Conservation (phyloP, 2,888 invertebrate genomes). For the Protonemura montana region DNA sequence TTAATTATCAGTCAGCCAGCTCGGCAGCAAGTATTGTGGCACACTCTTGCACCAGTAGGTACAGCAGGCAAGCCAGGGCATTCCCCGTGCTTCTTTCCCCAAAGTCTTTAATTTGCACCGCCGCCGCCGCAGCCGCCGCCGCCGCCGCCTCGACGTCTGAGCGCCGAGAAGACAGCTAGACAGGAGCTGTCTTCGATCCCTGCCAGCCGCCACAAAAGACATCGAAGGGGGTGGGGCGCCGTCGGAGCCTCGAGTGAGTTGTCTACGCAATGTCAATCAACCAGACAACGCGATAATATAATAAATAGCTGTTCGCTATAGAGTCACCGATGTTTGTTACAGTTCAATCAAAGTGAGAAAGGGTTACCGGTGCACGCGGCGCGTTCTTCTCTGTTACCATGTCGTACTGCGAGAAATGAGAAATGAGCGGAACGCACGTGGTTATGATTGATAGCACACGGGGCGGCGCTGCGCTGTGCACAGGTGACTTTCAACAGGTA, state of each 20-base stretch:
- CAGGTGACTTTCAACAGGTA: background rate
- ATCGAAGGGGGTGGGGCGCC: background rate
- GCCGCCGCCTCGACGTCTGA: background rate
- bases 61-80: background rate
- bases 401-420: too few species aligned
- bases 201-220: constrained; percentile 1
- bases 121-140: too few species aligned
- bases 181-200: constrained; percentile 22
- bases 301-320: constrained; percentile 1
- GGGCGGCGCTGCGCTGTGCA: background rate
- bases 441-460: background rate
- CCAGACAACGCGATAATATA: constrained; percentile 19
- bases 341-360: too few species aligned
- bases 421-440: background rate
- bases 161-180: background rate
- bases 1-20: constrained; percentile 18
- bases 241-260: background rate
- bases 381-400: too few species aligned
- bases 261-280: constrained; percentile 29
- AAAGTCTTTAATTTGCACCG: background rate
- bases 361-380: background rate
- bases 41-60: background rate
- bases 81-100: background rate
- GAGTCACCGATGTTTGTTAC: too few species aligned
- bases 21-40: background rate